A percentile compares a stretch with the other conserved stretches of the same genome.
phyloP scores from a whole-genome alignment of 2,113 vertebrate genomes.

The Semicossyphus pulcher region DNA sequence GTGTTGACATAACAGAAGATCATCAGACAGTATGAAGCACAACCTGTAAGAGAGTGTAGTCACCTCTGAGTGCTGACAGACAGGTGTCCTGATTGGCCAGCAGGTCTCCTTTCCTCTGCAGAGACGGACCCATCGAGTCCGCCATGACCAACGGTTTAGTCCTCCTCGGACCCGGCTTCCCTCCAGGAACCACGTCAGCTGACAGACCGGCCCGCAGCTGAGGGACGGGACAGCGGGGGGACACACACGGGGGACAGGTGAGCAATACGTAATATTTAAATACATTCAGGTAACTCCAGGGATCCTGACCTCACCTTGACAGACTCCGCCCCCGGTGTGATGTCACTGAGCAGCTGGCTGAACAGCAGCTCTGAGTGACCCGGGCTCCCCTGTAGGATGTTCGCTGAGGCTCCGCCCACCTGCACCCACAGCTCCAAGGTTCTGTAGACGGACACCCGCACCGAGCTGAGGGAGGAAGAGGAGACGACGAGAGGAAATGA shows the following conservation, averaged over 20 bases:
- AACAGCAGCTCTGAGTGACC: slow-evolving; percentile 85
- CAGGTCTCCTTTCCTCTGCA: slow-evolving; percentile 86
- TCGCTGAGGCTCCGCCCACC: slow-evolving; percentile 83
- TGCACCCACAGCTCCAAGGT: slow-evolving; percentile 88
- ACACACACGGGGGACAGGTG: neutral
- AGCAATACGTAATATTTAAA: no score
- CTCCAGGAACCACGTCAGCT: slow-evolving; percentile 69
- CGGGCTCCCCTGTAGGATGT: slow-evolving; percentile 86
- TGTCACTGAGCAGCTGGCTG: slow-evolving; percentile 85
- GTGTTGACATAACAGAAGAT: no score
- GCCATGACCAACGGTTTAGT: slow-evolving; percentile 74
- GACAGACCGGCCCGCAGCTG: slow-evolving; percentile 76
- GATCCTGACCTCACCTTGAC: slow-evolving; percentile 81
- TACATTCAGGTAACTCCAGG: no score
- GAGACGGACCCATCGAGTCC: slow-evolving; percentile 53
- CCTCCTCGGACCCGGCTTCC: slow-evolving; percentile 78
- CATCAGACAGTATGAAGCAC: no score
- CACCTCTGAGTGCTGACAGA: slow-evolving; percentile 86
- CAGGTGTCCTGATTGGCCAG: slow-evolving; percentile 89
- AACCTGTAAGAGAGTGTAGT: neutral
- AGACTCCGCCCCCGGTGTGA: slow-evolving; percentile 84
- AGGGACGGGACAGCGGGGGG: neutral
- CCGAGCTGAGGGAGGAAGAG: slow-evolving; percentile 58
- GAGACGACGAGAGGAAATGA: no score
- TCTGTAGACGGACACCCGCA: slow-evolving; percentile 85